Base-by-base conservation (phyloP, 2,113 vertebrate genomes). In the Phyllostomus discolor region DNA sequence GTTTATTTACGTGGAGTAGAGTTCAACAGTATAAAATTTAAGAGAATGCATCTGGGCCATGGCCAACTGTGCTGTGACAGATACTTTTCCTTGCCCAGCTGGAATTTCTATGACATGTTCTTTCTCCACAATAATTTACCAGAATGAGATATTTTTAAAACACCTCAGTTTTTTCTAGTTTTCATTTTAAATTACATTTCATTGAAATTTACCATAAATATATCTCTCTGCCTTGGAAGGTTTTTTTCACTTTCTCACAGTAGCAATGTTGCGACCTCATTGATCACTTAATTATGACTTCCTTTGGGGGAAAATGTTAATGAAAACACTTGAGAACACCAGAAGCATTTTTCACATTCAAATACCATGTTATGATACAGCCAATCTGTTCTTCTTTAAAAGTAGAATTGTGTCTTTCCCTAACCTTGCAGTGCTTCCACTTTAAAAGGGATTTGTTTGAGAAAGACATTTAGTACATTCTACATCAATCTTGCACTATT, bases 211-310 rank as follows among this genome's bases (percentile, higher is more conserved):
- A 54, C 22, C 86, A 93, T 78, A 73, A 64, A 57, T 33, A 15
- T 24, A 48, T 50, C 15, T 67, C 90, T 50, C 57, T 78, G 31
- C 50, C 59, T 52, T 62, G 57, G 82, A 88, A 82, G 52, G 54
- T 12, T 90, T 76, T 88, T 54, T 41, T 24, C 22, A 57, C 10
- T 69, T 91, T 93, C 82, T 79, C 64, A 2, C 4, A 15, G 17
- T 59, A 82, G 26, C 72, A 43, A 35, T 62, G 9, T 15, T 82
- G 17, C 0, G 8, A 73, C 33, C 38, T 82, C 90, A 88, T 50
- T 82, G 92, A 97, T 95, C 78, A 33, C 82, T 95, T 96, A 88
- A 93, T 94, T 93, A 94, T 33, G 41, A 86, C 28, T 82, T 88
- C 92, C 86, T 78, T n/a, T 92, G 78, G 90, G 87, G 31, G 22